phyloP scores from a whole-genome alignment of 2,888 invertebrate genomes.

The Catocala sponsa region DNA sequence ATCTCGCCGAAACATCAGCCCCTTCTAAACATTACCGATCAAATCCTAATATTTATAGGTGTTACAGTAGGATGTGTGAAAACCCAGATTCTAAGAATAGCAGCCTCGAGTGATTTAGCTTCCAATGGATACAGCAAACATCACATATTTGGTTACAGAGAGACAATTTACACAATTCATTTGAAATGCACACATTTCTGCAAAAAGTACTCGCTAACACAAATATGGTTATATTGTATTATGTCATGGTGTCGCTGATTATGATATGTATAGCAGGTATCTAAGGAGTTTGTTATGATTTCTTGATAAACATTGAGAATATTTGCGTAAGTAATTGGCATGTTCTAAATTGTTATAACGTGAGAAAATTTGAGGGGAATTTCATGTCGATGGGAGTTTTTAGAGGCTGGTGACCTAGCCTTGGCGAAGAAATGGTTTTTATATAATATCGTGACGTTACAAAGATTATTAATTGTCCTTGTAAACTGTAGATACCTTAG shows the following conservation, averaged over 20 bases:
- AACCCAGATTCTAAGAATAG: conserved; percentile 69
- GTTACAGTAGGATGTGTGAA: conserved; percentile 45
- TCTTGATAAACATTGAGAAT: conserved; percentile 10
- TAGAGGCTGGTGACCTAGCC: not conserved
- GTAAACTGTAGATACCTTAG: too few species aligned
- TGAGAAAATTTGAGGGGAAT: not conserved
- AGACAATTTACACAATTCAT: conserved; percentile 60
- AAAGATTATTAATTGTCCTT: too few species aligned
- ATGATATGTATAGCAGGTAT: conserved; percentile 6
- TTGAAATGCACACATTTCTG: conserved; percentile 49
- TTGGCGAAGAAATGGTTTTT: too few species aligned
- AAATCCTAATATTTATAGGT: conserved; percentile 64
- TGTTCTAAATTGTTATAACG: not conserved
- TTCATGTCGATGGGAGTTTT: not conserved
- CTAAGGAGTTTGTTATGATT: conserved; percentile 10
- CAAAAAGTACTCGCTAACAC: conserved; percentile 43
- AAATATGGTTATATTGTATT: conserved; percentile 43
- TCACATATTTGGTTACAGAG: conserved; percentile 57
- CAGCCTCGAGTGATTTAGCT: conserved; percentile 47
- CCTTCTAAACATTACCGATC: conserved; percentile 52
- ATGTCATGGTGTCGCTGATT: conserved; percentile 37
- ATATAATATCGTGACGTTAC: too few species aligned
- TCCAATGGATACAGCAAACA: conserved; percentile 63
- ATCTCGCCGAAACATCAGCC: conserved; percentile 54
- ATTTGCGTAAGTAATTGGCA: conserved; percentile 11